A percentile compares a stretch with the other conserved stretches of the same genome.
phyloP scores from a whole-genome alignment of 64 coral and sea anemone genomes.

The Stichodactyla helianthus region DNA sequence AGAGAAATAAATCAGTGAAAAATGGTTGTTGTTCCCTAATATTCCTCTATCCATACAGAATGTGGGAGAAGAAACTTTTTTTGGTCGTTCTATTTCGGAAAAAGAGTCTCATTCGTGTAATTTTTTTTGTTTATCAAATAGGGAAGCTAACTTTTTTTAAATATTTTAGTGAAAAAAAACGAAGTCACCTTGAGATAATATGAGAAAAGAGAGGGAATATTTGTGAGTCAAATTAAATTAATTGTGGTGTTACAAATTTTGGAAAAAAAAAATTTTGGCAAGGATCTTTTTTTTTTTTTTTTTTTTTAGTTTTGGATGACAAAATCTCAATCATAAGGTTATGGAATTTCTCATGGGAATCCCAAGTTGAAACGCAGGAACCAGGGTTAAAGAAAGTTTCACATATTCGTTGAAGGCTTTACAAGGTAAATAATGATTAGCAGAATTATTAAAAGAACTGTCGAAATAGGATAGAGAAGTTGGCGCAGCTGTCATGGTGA shows the following conservation, averaged over 20 bases:
- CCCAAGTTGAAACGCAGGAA: not conserved
- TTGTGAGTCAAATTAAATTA: too few relatives aligned
- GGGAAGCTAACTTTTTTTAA: too few relatives aligned
- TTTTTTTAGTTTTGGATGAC: not conserved
- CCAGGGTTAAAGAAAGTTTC: not conserved
- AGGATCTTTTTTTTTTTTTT: too few relatives aligned
- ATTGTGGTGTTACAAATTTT: too few relatives aligned
- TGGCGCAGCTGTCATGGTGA: constrained; percentile 2
- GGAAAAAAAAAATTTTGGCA: too few relatives aligned
- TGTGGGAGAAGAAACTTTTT: not conserved
- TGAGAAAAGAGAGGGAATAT: too few relatives aligned
- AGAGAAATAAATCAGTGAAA: not conserved
- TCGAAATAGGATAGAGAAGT: constrained; percentile 16
- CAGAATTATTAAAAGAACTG: constrained; percentile 30
- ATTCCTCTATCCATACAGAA: not conserved
- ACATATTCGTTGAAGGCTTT: constrained; percentile 2
- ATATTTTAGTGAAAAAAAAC: too few relatives aligned
- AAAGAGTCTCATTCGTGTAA: too few relatives aligned
- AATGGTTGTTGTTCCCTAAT: not conserved
- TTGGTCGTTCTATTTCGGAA: too few relatives aligned
- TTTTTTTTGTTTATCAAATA: too few relatives aligned
- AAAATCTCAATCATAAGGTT: not conserved
- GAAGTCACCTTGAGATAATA: too few relatives aligned
- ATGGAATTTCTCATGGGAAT: not conserved
- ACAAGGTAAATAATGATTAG: constrained; percentile 29